A percentile compares a stretch with the other conserved stretches of the same genome.
These are phyloP conservation scores for Nyctibius bracteatus DNA, from an alignment of 2,113 vertebrate genomes.

Conservation along the genomic window DNA sequence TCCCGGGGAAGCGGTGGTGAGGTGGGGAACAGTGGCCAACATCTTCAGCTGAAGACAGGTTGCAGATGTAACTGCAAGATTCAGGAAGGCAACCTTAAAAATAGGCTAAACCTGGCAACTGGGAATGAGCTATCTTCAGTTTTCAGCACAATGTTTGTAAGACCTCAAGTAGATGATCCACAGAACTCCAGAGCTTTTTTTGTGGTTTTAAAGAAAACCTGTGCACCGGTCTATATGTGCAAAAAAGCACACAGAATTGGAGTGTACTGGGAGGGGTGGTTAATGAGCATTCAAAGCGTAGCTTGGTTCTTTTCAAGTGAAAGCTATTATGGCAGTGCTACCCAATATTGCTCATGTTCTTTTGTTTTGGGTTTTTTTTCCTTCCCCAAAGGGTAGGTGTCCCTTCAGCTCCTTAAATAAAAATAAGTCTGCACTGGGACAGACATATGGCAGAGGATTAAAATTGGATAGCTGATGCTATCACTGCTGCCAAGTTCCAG, in stretches of 20 bases:
- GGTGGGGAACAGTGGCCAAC: fast-evolving
- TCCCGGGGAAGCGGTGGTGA: neutral
- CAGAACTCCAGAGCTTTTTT: neutral
- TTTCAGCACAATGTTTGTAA: neutral
- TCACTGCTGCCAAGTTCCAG: neutral
- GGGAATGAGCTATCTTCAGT: neutral
- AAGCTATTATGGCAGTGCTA: neutral
- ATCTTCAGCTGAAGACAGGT: neutral
- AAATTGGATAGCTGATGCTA: neutral
- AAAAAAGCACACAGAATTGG: neutral
- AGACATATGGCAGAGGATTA: neutral
- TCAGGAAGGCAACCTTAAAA: neutral
- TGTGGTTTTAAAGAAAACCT: neutral
- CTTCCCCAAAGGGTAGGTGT: neutral
- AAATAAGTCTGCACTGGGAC: neutral
- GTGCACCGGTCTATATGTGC: neutral
- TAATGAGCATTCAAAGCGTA: neutral
- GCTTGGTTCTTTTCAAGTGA: neutral
- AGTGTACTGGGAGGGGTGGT: neutral
- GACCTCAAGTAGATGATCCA: neutral
- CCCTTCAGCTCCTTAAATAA: neutral
- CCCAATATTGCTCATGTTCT: neutral
- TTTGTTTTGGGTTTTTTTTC: neutral
- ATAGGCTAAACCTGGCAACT: neutral
- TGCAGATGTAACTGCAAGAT: neutral